These are phyloP conservation scores for Calycopis cecrops DNA, from an alignment of 1,140 invertebrate genomes.

Conservation along the genomic window DNA sequence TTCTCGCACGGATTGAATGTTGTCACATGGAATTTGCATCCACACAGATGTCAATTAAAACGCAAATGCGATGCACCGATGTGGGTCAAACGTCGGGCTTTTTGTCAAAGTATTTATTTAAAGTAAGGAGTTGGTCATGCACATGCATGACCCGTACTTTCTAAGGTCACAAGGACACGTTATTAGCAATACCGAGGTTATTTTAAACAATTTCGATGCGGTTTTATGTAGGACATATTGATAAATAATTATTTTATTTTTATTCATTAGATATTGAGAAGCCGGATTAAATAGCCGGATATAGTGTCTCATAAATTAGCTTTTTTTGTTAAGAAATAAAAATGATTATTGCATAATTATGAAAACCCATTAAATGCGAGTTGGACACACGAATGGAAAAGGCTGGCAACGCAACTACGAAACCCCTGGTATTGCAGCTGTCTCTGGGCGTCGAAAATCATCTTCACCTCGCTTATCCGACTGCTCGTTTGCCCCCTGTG, in stretches of 20 bases:
- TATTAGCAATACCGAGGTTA: conserved; percentile 17
- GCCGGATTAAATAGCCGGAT: too few species aligned
- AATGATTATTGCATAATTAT: too few species aligned
- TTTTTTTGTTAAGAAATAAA: too few species aligned
- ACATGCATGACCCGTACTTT: conserved; percentile 47
- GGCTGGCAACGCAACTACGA: too few species aligned
- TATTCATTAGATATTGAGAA: too few species aligned
- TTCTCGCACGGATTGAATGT: neutral
- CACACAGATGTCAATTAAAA: conserved; percentile 28
- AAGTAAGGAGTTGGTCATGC: conserved; percentile 40
- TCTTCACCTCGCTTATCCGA: too few species aligned
- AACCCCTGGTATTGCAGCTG: too few species aligned
- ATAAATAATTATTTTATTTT: neutral
- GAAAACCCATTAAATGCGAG: too few species aligned
- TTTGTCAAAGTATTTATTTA: conserved; percentile 39
- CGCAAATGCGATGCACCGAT: conserved; percentile 30
- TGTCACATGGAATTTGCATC: conserved; percentile 10
- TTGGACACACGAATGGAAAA: too few species aligned
- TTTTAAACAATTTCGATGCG: neutral
- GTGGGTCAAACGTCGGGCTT: conserved; percentile 34
- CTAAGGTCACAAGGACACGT: conserved; percentile 44
- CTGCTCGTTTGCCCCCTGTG: too few species aligned
- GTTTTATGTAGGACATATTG: conserved; percentile 3
- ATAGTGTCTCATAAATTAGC: too few species aligned
- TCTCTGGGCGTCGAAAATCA: too few species aligned